Evolutionary conservation across 2,113 vertebrate genomes (phyloP), one percentile per base, ranked within the genome.

Genomic region (Corythornis madagascariensis): DNA sequence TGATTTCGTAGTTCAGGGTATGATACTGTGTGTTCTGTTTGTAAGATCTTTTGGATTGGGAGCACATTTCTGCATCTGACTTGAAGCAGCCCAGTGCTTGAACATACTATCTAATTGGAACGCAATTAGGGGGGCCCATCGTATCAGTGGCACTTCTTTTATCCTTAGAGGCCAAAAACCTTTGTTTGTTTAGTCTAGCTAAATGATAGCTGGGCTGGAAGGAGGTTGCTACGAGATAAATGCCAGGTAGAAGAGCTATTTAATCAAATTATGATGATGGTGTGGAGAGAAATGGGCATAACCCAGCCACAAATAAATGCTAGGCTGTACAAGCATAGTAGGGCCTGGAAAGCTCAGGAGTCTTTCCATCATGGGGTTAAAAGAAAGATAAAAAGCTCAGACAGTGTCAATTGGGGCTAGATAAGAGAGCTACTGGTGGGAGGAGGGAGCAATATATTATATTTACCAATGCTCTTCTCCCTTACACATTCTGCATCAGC

Each of bases 211-310:
- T 65, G 69, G 57, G 61, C 83, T 88, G 76, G 53, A 88, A 78
- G 53, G 61, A 78, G 73, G 73, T 83, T 93, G 86, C 90, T 86
- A 4, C 43, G 80, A 91, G 86, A 86, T 69, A 93, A 95, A 93
- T 86, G 88, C 85, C 79, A 81, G 90, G 86, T 91, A 81, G 65
- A 83, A 86, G 48, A 92, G 76, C 43, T 88, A 42, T 78, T 86
- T 84, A 93, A 88, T 88, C 72, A 71, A 74, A 93, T 93, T 50
- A 86, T 45, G 48, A 45, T 60, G 69, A 38, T 93, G 90, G 92
- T 45, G 1, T 16, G 50, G 76, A 70, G 61, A 86, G 90, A 94
- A 78, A 83, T 72, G 79, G 40, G 55, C 81, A 77, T 66, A 88
- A 73, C 52, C 64, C 64, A 73, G 78, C 31, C 85, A 70, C 3